Conservation (phyloP, 2,113 vertebrate species). For the Nesogale talazaci region DNA sequence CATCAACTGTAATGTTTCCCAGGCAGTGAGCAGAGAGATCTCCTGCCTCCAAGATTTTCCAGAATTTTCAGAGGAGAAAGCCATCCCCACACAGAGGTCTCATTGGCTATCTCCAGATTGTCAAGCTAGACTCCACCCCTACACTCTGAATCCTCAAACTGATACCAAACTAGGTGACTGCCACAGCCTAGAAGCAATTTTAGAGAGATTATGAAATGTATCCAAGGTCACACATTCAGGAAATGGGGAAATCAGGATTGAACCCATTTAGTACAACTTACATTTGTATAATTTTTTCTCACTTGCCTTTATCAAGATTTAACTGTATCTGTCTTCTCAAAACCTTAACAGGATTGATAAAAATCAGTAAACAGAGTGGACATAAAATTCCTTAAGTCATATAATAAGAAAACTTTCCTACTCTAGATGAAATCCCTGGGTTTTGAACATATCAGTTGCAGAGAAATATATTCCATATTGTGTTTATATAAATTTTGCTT, state of each 20-base stretch:
- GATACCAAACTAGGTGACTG: no score
- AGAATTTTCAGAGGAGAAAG: no score
- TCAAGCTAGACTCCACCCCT: no score
- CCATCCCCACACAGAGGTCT: no score
- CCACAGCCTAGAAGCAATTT: no score
- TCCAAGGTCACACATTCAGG: neutral
- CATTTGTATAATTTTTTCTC: neutral
- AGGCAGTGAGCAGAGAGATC: no score
- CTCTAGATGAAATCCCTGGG: neutral
- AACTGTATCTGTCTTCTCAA: slow-evolving; percentile 22
- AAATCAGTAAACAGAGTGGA: neutral
- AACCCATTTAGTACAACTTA: neutral
- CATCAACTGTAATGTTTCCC: no score
- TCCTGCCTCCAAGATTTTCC: no score
- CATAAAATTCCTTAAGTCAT: slow-evolving; percentile 11
- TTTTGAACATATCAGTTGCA: neutral
- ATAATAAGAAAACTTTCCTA: neutral
- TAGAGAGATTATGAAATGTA: neutral
- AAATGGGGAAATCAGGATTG: neutral
- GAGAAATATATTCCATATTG: neutral
- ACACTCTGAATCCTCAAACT: no score
- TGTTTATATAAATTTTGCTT: no score
- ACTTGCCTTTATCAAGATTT: neutral
- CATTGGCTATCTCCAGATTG: no score
- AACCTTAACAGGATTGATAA: neutral